A percentile compares a stretch with the other conserved stretches of the same genome.
Evolutionary conservation across 2,113 vertebrate genomes (phyloP).

Genomic region (Takifugu flavidus): DNA sequence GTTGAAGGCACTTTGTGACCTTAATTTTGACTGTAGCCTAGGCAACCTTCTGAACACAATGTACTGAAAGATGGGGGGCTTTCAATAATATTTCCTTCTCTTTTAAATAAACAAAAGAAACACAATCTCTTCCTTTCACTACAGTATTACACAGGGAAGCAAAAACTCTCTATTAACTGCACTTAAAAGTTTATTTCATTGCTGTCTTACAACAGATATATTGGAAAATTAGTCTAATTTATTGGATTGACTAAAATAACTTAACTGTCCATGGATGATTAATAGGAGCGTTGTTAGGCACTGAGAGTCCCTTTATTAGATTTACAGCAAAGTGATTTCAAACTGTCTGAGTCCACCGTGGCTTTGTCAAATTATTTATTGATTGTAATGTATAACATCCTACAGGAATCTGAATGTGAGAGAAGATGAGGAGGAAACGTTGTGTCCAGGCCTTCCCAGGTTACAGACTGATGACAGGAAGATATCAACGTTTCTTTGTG

Average conservation of each 20-base stretch:
- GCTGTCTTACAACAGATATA: constrained; percentile 52
- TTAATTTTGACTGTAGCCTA: no score
- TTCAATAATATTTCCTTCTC: no score
- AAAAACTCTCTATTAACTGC: neutral
- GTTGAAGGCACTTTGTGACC: no score
- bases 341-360: constrained; percentile 23
- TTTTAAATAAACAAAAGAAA: neutral
- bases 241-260: constrained; percentile 61
- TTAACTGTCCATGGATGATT: constrained; percentile 57
- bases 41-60: no score
- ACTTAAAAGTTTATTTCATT: constrained; percentile 39
- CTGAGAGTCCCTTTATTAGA: constrained; percentile 59
- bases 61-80: no score
- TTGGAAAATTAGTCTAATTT: constrained; percentile 59
- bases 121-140: no score
- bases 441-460: neutral
- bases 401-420: constrained; percentile 42
- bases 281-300: constrained; percentile 52
- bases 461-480: neutral
- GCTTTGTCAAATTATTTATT: constrained; percentile 59
- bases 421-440: constrained; percentile 35
- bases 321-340: constrained; percentile 49
- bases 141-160: neutral
- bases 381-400: constrained; percentile 34
- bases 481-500: no score